phyloP scores from a whole-genome alignment of 1,140 invertebrate species.

The Eufriesea mexicana region DNA sequence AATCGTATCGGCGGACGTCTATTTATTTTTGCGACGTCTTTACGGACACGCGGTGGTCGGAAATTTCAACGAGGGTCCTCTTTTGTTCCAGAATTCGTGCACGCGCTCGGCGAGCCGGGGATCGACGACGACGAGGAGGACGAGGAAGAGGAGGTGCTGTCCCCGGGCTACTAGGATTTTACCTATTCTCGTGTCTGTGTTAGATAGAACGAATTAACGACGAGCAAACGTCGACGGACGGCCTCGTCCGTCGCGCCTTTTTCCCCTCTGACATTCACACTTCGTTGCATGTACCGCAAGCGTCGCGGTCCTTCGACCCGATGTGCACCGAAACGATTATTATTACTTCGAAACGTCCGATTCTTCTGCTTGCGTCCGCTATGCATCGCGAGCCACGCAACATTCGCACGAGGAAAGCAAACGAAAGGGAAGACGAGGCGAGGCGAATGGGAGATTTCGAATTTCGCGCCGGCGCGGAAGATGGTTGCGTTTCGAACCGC shows the following conservation, averaged over 20 bases:
- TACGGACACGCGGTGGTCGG: not conserved
- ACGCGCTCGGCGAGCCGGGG: conserved; percentile 91
- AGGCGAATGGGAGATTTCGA: not conserved
- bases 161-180: conserved; percentile 74
- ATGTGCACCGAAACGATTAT: not conserved
- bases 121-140: conserved; percentile 89
- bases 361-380: not conserved
- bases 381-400: not conserved
- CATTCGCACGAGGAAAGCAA: not conserved
- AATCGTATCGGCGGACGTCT: not conserved
- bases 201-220: conserved; percentile 60
- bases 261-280: conserved; percentile 53
- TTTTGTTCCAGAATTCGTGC: conserved; percentile 89
- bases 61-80: not conserved
- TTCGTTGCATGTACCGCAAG: conserved; percentile 1
- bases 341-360: not conserved
- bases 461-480: conserved; percentile 24
- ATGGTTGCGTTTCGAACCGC: conserved; percentile 1
- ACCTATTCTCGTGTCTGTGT: conserved; percentile 62
- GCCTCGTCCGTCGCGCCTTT: conserved; percentile 10
- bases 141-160: conserved; percentile 85
- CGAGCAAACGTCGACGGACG: conserved; percentile 19
- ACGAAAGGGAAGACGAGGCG: not conserved
- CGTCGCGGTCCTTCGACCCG: not conserved
- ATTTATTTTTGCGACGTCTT: not conserved